phyloP scores from a whole-genome alignment of 2,888 invertebrate genomes.

The Drosophila macrospina region DNA sequence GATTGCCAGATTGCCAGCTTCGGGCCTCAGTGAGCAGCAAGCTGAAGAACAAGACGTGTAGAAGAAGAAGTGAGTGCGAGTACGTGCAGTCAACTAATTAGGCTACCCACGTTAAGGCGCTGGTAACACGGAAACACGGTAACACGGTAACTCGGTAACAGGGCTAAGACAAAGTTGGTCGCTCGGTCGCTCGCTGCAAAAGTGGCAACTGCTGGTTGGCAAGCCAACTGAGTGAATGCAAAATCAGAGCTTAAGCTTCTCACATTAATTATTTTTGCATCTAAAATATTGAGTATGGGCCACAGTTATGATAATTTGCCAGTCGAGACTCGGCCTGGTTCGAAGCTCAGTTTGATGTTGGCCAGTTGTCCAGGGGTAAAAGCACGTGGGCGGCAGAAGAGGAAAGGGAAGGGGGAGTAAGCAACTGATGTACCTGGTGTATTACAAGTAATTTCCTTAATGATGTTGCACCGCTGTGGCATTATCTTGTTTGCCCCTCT shows the following conservation, averaged over 20 bases:
- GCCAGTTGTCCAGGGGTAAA: constrained; percentile 7
- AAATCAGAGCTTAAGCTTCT: constrained; percentile 55
- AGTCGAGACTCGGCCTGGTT: constrained; percentile 13
- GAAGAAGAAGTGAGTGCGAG: constrained; percentile 8
- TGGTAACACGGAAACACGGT: constrained; percentile 36
- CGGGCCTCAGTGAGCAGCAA: constrained; percentile 2
- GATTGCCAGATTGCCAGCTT: constrained; percentile 34
- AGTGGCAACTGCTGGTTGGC: constrained; percentile 25
- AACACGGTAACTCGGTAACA: constrained; percentile 27
- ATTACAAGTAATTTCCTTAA: constrained; percentile 81
- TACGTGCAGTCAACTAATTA: constrained; percentile 73
- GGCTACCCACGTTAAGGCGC: constrained; percentile 51
- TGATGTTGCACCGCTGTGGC: constrained; percentile 76
- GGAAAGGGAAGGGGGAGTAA: constrained; percentile 26
- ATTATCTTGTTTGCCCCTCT: constrained; percentile 75
- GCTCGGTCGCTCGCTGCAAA: constrained; percentile 16
- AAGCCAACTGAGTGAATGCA: constrained; percentile 22
- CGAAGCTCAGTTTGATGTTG: constrained; percentile 27
- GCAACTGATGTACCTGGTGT: constrained; percentile 69
- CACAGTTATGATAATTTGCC: constrained; percentile 73
- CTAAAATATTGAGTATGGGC: constrained; percentile 70
- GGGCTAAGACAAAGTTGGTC: constrained; percentile 21
- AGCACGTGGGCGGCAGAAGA: background rate
- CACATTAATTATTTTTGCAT: constrained; percentile 79
- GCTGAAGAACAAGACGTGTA: too few species aligned